Base-by-base conservation (phyloP, 2,113 vertebrate genomes). In the Archocentrus centrarchus region DNA sequence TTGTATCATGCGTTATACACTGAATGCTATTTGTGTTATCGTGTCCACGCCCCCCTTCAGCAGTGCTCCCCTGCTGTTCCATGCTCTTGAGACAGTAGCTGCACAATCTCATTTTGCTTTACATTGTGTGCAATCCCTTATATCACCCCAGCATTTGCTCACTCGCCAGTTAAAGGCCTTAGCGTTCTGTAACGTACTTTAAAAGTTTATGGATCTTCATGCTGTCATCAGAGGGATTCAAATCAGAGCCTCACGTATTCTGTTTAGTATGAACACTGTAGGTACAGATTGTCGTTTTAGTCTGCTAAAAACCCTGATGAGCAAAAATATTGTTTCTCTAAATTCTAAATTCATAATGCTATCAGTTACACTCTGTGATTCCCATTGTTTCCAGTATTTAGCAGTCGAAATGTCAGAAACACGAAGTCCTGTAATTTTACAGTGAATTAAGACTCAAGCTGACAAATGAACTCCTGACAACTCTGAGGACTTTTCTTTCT, bases 21-120 rank as follows among this genome's bases (percentile, higher is more conserved):
- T 18, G 81, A 80, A 55, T 15, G 59, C 41, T 70, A n/a, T 88
- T 80, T 20, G n/a, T 79, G 86, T 88, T 85, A 86, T 88, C 81
- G 81, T 84, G 85, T 84, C 88, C 79, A 59, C 39, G 64, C 63
- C 83, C 24, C 24, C 24, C 24, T 24, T 24, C 24, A 24, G 76
- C 77, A 47, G 18, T 18, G 76, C 82, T 73, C 80, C 82, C 90
- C 84, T 83, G 87, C 79, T 87, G 89, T 77, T 84, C 62, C 1
- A 5, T 50, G 50, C 84, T 22, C 77, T 77, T 79, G 61, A 84
- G 68, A 81, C 77, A 39, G 81, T 79, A 85, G 89, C 61, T 81
- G 83, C 89, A 86, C 62, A 79, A 24, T 77, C 77, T 86, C 75
- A 63, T 75, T 88, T 83, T 77, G 84, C 78, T 87, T 81, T 83